Evolutionary conservation across 1,140 invertebrate species (phyloP).

Genomic region (Microvelia longipes): DNA sequence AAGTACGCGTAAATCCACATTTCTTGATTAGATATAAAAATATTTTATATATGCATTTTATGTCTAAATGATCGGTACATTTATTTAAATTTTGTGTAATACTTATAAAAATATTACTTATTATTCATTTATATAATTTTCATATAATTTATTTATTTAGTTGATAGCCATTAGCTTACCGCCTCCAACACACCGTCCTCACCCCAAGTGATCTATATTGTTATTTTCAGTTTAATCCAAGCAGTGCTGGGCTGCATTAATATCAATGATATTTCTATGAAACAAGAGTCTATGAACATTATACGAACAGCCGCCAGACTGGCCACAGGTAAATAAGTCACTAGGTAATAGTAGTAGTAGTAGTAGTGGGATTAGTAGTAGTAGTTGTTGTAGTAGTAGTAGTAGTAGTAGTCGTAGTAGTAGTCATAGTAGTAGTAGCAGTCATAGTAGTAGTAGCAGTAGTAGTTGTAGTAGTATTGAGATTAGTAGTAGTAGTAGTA

Average conservation of each 20-base stretch:
- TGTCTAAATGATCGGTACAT: no score
- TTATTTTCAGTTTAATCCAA: slow-evolving; percentile 48
- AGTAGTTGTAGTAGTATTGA: background rate
- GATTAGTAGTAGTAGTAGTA: background rate
- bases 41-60: no score
- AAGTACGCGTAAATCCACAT: no score
- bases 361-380: no score
- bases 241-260: slow-evolving; percentile 50
- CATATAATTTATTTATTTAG: no score
- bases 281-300: slow-evolving; percentile 52
- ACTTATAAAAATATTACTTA: no score
- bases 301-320: slow-evolving; percentile 47
- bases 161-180: no score
- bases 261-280: slow-evolving; percentile 46
- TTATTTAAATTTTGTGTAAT: no score
- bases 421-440: background rate
- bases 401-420: background rate
- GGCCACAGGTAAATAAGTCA: slow-evolving; percentile 43
- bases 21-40: no score
- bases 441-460: background rate
- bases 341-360: slow-evolving; percentile 18
- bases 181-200: no score
- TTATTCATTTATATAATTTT: no score
- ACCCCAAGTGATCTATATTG: no score
- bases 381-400: background rate